A percentile compares a stretch with the other conserved stretches of the same genome.
These are phyloP conservation scores for Piaya cayana DNA, from an alignment of 2,113 vertebrate species.

Conservation along the genomic window DNA sequence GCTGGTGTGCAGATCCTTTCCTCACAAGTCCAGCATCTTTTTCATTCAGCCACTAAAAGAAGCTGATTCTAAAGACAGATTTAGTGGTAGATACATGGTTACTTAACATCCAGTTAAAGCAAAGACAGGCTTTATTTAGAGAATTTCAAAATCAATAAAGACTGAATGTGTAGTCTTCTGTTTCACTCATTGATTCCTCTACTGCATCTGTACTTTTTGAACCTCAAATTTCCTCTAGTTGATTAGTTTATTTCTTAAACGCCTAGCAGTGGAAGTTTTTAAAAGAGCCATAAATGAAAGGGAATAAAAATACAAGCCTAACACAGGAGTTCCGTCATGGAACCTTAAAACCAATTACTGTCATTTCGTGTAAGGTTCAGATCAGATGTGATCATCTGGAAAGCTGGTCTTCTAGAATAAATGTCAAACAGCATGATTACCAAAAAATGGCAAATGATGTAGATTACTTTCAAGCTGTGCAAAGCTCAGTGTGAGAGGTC, in stretches of 20 bases:
- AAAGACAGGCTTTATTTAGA: background rate
- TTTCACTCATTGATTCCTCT: background rate
- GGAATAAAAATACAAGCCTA: background rate
- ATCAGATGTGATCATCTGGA: background rate
- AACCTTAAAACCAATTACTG: background rate
- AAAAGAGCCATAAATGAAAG: background rate
- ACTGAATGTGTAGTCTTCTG: background rate
- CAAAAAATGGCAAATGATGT: background rate
- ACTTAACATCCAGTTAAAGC: background rate
- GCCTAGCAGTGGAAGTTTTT: background rate
- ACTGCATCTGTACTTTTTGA: background rate
- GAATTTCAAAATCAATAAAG: background rate
- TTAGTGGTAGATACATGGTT: background rate
- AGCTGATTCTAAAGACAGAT: background rate
- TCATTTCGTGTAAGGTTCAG: background rate
- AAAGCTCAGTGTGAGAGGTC: background rate
- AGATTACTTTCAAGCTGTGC: slow-evolving; percentile 20
- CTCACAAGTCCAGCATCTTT: background rate
- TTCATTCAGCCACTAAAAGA: background rate
- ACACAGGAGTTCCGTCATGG: background rate
- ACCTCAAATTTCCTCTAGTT: background rate
- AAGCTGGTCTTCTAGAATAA: background rate
- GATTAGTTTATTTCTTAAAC: background rate
- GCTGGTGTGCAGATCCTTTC: background rate
- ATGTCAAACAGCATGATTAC: background rate